Base-by-base conservation (phyloP, 2,888 invertebrate genomes). In the Netelia inedita region DNA sequence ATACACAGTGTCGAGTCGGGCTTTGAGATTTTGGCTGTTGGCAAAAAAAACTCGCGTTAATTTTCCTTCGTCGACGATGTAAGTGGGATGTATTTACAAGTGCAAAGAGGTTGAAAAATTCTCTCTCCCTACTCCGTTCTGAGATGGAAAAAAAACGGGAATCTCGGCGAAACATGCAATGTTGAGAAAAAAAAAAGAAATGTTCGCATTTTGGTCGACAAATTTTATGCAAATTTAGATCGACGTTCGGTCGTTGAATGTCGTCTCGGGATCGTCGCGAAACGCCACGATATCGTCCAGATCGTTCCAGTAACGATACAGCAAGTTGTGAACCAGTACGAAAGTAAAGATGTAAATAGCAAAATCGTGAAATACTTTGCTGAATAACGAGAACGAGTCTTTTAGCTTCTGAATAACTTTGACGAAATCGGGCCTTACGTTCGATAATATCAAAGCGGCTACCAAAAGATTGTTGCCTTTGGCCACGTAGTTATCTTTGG, bases 271-370 rank as follows among this genome's bases (percentile, higher is more conserved):
- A 9, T 66, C 69, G 50, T 83, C 72, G 2, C 76, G 28, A 10
- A 78, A 19, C 0, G 82, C 14, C 16, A 69, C 57, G 21, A 21
- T 46, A 50, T 68, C 72, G 43, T 82, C 87, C 14, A 83, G 66
- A 71, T 88, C 79, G 41, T 83, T 53, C 66, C 83, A 78, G 65
- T 88, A 84, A 5, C 73, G 83, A 19, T 79, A 73, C 28, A 83
- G 53, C 46, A 86, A 65, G 73, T 86, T 90, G 68, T 90, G 88
- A 9, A 90, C 88, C 1, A 91, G 21, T 11, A 90, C 88, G 73
- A 92, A 92, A 76, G 89, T 91, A 28, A 92, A 91, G 66, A 93
- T 86, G 41, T 92, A 93, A 19, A 93, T 73, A 35, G 91, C 88
- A 68, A 92, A 89, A 81, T 92, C 92, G 41, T 83, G 87, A 1